Conservation (phyloP, 2,888 invertebrate genomes). For the Anagyrus pseudococci region DNA sequence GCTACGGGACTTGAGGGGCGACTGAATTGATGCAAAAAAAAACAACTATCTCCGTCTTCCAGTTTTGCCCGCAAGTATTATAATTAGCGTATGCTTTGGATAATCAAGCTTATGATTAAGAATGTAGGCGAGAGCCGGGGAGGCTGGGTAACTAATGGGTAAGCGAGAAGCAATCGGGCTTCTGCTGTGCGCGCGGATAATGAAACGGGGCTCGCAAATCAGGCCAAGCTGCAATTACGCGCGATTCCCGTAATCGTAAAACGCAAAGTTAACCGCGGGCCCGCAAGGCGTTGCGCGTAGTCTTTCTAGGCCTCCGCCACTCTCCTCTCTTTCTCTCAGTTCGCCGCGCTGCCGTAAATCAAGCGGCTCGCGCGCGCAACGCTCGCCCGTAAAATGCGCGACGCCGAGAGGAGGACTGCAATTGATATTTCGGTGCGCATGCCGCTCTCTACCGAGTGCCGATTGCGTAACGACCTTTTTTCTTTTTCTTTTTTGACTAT, state of each 20-base stretch:
- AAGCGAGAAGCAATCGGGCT: too few species aligned
- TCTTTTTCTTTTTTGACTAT: background rate
- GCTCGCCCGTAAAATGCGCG: conserved; percentile 11
- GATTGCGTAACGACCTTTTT: conserved; percentile 24
- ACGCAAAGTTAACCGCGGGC: conserved; percentile 49
- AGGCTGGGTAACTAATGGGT: too few species aligned
- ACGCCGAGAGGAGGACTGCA: conserved; percentile 26
- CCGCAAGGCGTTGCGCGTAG: too few species aligned
- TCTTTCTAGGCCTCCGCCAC: conserved; percentile 30
- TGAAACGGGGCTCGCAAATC: conserved; percentile 47
- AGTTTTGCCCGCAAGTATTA: too few species aligned
- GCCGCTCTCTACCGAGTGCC: conserved; percentile 3
- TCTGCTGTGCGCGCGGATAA: conserved; percentile 17
- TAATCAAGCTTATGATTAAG: too few species aligned
- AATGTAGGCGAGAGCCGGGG: too few species aligned
- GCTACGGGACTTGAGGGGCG: too few species aligned
- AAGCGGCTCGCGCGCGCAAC: conserved; percentile 28
- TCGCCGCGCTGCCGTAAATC: conserved; percentile 43
- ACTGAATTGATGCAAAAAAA: too few species aligned
- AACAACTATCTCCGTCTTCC: too few species aligned
- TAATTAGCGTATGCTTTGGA: too few species aligned
- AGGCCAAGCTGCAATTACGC: conserved; percentile 50
- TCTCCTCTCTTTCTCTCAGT: background rate
- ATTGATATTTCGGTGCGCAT: conserved; percentile 36
- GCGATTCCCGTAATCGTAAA: conserved; percentile 56